These are phyloP conservation scores for Eurypyga helias DNA, from an alignment of 2,113 vertebrate species.

Conservation along the genomic window DNA sequence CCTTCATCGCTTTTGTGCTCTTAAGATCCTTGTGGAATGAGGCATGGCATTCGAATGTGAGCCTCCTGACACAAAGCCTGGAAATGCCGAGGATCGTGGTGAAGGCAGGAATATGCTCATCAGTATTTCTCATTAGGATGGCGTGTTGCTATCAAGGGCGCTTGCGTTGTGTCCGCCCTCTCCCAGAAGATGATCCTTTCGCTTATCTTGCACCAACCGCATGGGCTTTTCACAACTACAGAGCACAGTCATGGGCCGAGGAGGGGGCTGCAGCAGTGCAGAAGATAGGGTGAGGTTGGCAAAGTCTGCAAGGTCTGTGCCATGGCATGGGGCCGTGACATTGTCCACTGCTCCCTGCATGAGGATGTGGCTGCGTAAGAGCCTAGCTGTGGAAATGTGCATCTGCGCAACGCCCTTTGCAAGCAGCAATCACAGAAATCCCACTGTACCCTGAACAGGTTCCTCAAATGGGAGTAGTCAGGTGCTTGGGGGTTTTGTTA, in stretches of 20 bases:
- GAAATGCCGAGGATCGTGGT: background rate
- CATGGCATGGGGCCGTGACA: accelerated
- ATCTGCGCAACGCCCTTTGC: background rate
- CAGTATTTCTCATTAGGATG: background rate
- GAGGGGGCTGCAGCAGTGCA: background rate
- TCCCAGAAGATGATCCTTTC: background rate
- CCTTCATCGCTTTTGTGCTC: background rate
- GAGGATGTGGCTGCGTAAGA: background rate
- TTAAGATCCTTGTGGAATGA: background rate
- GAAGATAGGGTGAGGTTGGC: background rate
- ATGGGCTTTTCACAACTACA: background rate
- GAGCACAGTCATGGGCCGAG: background rate
- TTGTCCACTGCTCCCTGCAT: background rate
- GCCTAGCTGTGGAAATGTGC: background rate
- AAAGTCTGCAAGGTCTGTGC: background rate
- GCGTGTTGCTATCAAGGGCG: background rate
- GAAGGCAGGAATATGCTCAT: background rate
- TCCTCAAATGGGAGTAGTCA: background rate
- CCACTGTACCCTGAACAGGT: background rate
- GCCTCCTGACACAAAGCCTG: background rate
- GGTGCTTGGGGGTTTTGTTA: background rate
- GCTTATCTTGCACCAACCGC: background rate
- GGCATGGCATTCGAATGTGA: background rate
- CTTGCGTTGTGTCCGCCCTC: accelerated
- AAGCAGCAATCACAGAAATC: background rate